Evolutionary conservation across 2,888 invertebrate genomes (phyloP).

Genomic region (Tenodera sinensis): DNA sequence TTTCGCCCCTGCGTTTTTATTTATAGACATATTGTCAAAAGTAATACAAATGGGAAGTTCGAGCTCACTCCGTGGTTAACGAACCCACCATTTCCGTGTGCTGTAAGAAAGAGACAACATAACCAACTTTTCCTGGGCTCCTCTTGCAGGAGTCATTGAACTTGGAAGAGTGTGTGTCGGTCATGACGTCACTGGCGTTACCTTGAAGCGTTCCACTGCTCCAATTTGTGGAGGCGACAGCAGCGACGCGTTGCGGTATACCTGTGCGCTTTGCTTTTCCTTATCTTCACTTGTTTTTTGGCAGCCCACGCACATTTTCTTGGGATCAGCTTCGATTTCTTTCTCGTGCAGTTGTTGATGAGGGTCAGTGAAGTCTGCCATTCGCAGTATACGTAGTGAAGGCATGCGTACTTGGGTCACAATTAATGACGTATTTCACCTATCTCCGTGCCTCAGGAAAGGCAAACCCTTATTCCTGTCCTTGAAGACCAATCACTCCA

Average conservation of each 20-base stretch:
- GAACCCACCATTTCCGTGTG: background rate
- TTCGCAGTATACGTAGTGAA: no score
- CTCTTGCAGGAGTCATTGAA: constrained; percentile 1
- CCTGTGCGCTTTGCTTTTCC: background rate
- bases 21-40: no score
- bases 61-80: background rate
- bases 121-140: background rate
- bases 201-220: constrained; percentile 24
- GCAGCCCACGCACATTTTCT: background rate
- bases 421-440: no score
- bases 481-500: no score
- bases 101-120: background rate
- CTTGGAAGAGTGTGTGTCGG: background rate
- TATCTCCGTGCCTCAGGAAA: no score
- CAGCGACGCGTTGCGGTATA: background rate
- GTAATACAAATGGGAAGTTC: no score
- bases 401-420: no score
- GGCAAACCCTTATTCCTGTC: no score
- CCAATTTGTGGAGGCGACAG: constrained; percentile 5
- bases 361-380: no score
- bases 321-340: background rate
- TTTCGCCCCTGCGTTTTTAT: no score
- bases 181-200: constrained; percentile 23
- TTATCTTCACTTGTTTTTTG: background rate
- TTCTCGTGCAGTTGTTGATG: background rate